phyloP scores from a whole-genome alignment of 2,797 vertebrate species.

The Carduelis carduelis region DNA sequence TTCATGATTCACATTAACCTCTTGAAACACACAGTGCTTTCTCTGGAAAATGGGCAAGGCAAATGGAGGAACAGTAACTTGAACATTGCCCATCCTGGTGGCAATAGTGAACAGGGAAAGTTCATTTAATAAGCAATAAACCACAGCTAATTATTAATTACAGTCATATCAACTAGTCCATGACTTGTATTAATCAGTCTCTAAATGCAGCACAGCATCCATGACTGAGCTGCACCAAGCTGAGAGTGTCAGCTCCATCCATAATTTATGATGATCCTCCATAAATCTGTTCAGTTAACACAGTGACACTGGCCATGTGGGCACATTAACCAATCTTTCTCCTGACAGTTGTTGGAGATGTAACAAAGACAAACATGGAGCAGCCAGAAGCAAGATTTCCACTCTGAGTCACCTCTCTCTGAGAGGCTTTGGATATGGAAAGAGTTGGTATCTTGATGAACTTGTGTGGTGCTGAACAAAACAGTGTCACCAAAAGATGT shows the following conservation, averaged over 20 bases:
- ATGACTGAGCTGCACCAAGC: not conserved
- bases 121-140: not conserved
- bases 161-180: not conserved
- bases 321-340: not conserved
- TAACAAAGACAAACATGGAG: not conserved
- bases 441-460: not conserved
- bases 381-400: not conserved
- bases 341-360: not conserved
- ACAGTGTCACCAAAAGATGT: not conserved
- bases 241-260: not conserved
- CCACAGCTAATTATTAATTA: not conserved
- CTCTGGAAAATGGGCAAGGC: not conserved
- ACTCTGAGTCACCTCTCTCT: not conserved
- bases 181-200: not conserved
- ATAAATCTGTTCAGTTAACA: not conserved
- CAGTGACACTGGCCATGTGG: accelerated
- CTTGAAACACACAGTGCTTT: not conserved
- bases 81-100: not conserved
- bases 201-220: accelerated
- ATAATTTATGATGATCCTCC: not conserved
- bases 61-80: not conserved
- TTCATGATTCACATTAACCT: not conserved
- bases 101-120: not conserved
- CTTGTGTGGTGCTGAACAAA: not conserved
- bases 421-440: not conserved